These are phyloP conservation scores for Drosophila anomalata DNA, from an alignment of 2,888 invertebrate genomes.

Conservation along the genomic window DNA sequence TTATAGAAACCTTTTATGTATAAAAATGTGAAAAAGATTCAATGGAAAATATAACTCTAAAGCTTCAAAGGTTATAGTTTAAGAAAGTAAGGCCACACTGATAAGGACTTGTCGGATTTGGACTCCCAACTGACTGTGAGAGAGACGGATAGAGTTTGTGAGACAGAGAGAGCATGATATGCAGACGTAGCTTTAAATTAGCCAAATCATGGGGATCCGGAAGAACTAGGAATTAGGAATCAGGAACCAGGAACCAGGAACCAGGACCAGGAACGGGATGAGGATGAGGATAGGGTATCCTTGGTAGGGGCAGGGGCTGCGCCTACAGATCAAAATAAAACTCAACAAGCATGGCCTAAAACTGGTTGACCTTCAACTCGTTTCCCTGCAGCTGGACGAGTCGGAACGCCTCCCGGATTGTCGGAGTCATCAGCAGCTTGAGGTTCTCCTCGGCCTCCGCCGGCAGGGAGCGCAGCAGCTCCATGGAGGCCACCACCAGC, in stretches of 20 bases:
- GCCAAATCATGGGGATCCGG: conserved; percentile 11
- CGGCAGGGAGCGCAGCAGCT: conserved; percentile 88
- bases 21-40: background rate
- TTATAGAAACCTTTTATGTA: background rate
- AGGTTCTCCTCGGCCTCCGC: conserved; percentile 86
- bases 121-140: conserved; percentile 1
- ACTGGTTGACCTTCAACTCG: conserved; percentile 83
- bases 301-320: conserved; percentile 50
- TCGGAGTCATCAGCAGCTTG: conserved; percentile 83
- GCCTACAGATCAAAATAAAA: conserved; percentile 83
- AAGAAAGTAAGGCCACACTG: conserved; percentile 6
- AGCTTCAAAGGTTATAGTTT: background rate
- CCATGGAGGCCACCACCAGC: conserved; percentile 93
- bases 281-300: background rate
- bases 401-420: conserved; percentile 84
- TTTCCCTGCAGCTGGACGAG: conserved; percentile 84
- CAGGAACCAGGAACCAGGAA: background rate
- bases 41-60: background rate
- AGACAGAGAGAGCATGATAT: conserved; percentile 25
- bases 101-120: background rate
- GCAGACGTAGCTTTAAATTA: conserved; percentile 43
- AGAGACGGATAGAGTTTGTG: conserved; percentile 8
- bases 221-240: background rate
- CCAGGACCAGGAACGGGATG: background rate
- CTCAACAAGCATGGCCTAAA: conserved; percentile 83